phyloP scores from a whole-genome alignment of 1,140 invertebrate species.

The Branchinecta lynchi region DNA sequence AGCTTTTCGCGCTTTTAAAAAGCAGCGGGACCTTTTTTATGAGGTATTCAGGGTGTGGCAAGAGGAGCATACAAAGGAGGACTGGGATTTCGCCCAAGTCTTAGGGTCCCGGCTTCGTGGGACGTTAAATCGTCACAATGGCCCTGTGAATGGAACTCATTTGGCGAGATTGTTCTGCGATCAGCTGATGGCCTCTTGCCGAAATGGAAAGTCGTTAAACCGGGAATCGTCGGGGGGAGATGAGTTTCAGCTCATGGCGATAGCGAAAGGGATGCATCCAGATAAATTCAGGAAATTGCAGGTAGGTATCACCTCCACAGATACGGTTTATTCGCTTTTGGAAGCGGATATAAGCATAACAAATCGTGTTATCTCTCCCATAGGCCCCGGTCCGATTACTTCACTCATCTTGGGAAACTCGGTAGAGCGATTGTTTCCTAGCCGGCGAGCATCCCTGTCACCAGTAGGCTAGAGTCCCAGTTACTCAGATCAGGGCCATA shows the following conservation, averaged over 20 bases:
- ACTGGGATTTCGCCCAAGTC: constrained; percentile 2
- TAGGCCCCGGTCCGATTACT: no score
- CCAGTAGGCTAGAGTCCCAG: no score
- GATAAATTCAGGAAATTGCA: background rate
- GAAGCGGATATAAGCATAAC: no score
- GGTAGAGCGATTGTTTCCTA: no score
- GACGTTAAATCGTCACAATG: constrained; percentile 1
- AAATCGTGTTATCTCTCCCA: no score
- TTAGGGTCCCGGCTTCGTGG: background rate
- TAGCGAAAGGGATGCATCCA: background rate
- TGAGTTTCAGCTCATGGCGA: background rate
- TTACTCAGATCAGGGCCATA: no score
- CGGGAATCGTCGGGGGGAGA: background rate
- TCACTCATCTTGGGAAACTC: no score
- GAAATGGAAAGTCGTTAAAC: background rate
- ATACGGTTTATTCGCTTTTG: no score
- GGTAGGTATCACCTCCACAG: background rate
- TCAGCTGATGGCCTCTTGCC: constrained; percentile 1
- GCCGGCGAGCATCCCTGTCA: no score
- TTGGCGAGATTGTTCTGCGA: background rate
- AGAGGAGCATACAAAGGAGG: background rate
- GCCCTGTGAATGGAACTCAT: background rate
- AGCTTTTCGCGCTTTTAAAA: background rate
- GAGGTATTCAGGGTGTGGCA: background rate
- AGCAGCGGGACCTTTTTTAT: constrained; percentile 1